These are phyloP conservation scores for Okamejei kenojei DNA, from an alignment of 2,797 vertebrate species.

Conservation along the genomic window DNA sequence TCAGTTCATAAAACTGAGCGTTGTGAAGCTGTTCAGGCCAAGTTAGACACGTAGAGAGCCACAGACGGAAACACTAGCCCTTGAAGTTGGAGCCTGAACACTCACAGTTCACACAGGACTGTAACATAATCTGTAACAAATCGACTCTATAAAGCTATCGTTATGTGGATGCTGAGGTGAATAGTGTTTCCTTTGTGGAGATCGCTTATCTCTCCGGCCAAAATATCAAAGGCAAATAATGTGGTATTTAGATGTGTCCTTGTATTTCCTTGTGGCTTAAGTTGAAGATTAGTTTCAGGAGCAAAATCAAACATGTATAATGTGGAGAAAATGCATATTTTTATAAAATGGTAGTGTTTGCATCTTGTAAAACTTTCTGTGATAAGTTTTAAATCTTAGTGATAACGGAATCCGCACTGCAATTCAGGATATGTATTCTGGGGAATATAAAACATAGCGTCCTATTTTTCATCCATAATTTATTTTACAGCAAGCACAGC, in stretches of 20 bases:
- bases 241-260: not conserved
- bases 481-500: not conserved
- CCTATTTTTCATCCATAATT: not conserved
- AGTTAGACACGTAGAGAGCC: not conserved
- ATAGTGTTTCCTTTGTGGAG: not conserved
- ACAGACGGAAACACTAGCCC: not conserved
- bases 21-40: not conserved
- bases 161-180: not conserved
- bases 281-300: not conserved
- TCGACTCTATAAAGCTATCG: not conserved
- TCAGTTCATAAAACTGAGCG: not conserved
- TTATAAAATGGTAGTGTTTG: no score
- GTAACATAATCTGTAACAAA: constrained; percentile 33
- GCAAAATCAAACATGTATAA: no score
- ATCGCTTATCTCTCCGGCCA: not conserved
- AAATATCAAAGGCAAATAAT: not conserved
- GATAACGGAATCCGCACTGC: not conserved
- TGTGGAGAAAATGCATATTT: no score
- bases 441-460: not conserved
- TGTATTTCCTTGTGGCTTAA: not conserved
- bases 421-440: not conserved
- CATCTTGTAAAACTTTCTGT: not conserved
- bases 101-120: not conserved
- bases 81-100: constrained; percentile 19
- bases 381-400: not conserved